Evolutionary conservation across 2,888 invertebrate genomes (phyloP).

Genomic region (Lamellibrachia satsuma): DNA sequence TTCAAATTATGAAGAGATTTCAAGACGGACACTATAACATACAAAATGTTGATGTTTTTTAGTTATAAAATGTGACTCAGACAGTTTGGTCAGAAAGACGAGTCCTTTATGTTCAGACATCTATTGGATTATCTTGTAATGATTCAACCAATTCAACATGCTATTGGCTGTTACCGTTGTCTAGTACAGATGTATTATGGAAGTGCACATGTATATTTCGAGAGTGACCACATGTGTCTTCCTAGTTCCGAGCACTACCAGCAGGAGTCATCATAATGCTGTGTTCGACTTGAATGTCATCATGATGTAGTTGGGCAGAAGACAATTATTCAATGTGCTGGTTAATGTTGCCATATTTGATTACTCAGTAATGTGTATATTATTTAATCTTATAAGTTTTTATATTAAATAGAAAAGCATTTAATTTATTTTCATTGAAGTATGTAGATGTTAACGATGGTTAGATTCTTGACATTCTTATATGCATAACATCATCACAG

Average conservation of each 20-base stretch:
- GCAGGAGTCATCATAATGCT: background rate
- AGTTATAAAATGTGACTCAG: no score
- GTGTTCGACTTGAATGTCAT: background rate
- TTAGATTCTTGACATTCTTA: background rate
- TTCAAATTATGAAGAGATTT: no score
- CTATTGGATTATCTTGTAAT: no score
- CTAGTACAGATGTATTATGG: no score
- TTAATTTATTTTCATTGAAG: background rate
- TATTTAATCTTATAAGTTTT: background rate
- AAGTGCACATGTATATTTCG: background rate
- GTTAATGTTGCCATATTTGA: background rate
- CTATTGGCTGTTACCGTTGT: no score
- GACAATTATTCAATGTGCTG: background rate
- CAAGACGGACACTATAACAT: no score
- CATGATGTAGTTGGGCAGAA: background rate
- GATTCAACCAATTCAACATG: no score
- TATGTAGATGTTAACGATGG: background rate
- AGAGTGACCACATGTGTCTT: background rate
- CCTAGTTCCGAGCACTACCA: background rate
- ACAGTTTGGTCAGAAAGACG: no score
- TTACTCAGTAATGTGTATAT: background rate
- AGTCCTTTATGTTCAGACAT: no score
- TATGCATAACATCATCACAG: background rate
- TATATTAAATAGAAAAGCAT: background rate
- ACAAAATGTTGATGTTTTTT: no score